Conservation (phyloP, 2,113 vertebrate genomes). For the Bothrops jararaca region DNA sequence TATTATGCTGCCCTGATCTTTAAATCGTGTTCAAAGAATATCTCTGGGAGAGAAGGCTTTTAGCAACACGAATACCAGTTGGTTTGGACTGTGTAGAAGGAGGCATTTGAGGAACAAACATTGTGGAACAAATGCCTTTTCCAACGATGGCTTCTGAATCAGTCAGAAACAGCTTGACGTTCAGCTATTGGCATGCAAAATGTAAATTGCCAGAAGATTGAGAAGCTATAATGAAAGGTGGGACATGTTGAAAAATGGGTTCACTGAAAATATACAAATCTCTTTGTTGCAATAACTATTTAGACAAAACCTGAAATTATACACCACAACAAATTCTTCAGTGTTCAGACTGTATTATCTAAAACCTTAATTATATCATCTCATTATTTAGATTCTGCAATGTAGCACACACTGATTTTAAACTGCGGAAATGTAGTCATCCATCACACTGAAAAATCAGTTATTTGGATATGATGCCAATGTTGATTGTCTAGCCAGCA, state of each 20-base stretch:
- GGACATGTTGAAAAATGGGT: slow-evolving; percentile 19
- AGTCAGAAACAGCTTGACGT: not conserved
- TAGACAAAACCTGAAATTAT: not conserved
- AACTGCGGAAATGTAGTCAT: not conserved
- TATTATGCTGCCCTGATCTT: slow-evolving; percentile 18
- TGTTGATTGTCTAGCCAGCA: not conserved
- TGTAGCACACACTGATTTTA: not conserved
- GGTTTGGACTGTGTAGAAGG: slow-evolving; percentile 19
- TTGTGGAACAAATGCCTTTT: slow-evolving; percentile 16
- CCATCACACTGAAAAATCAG: not conserved
- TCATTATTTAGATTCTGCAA: not conserved
- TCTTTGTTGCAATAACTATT: slow-evolving; percentile 38
- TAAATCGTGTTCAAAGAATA: slow-evolving; percentile 2
- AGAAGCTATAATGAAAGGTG: not conserved
- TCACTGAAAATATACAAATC: slow-evolving; percentile 41
- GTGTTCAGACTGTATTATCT: not conserved
- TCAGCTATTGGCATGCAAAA: slow-evolving; percentile 9
- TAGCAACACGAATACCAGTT: slow-evolving; percentile 2
- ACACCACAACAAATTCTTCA: too few species aligned
- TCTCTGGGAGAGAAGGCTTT: slow-evolving; percentile 19
- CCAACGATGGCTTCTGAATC: not conserved
- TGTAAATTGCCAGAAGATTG: not conserved
- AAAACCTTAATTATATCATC: not conserved
- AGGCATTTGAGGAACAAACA: not conserved
- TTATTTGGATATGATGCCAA: not conserved